phyloP scores from a whole-genome alignment of 2,888 invertebrate species.

The Lochmaea capreae region DNA sequence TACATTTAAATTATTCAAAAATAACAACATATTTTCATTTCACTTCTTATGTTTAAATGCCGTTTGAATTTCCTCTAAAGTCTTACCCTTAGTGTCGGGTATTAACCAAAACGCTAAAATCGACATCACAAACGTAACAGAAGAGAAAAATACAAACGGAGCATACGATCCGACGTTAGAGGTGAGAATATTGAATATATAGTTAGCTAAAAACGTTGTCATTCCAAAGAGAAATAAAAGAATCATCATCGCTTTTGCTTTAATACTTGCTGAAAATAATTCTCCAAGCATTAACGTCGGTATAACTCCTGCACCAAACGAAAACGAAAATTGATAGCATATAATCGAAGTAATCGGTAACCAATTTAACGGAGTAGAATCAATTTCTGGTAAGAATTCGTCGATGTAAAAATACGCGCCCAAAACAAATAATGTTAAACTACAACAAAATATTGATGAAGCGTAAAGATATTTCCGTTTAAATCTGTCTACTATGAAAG shows the following conservation, averaged over 20 bases:
- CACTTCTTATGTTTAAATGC: not conserved
- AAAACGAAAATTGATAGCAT: conserved; percentile 51
- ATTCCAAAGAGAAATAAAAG: conserved; percentile 53
- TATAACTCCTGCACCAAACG: conserved; percentile 54
- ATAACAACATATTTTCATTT: not conserved
- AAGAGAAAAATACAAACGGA: conserved; percentile 57
- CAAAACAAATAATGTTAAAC: conserved; percentile 36
- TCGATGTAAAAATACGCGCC: conserved; percentile 53
- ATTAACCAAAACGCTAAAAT: conserved; percentile 55
- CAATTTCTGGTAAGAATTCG: conserved; percentile 43
- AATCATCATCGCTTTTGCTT: conserved; percentile 54
- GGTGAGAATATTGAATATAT: conserved; percentile 57
- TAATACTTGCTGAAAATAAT: conserved; percentile 58
- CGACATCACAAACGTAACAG: conserved; percentile 50
- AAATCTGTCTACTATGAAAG: conserved; percentile 50
- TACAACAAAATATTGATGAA: conserved; percentile 49
- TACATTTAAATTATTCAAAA: not conserved
- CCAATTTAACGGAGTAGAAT: conserved; percentile 52
- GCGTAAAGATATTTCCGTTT: conserved; percentile 52
- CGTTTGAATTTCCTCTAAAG: conserved; percentile 61
- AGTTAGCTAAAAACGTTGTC: conserved; percentile 49
- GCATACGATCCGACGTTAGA: conserved; percentile 54
- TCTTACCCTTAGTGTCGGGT: conserved; percentile 61
- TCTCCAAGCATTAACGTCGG: conserved; percentile 58
- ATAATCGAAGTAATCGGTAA: conserved; percentile 57